Evolutionary conservation across 2,797 vertebrate genomes (phyloP), one percentile per base, ranked within the genome.

Genomic region (Sebastes hubbsi): DNA sequence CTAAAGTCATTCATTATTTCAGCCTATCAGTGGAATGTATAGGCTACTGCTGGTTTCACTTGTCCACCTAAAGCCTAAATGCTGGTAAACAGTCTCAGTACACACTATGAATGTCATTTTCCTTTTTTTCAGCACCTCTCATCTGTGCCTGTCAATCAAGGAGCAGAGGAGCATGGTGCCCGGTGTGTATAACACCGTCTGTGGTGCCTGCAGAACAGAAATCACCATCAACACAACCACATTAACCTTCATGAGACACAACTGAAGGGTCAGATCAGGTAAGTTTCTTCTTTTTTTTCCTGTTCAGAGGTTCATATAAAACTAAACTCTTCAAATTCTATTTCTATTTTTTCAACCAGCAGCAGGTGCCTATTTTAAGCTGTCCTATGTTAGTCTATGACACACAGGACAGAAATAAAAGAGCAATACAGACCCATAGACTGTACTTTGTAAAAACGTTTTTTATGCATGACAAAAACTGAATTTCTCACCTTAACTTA

Each of bases 71-170:
- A 42, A 42, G 38, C 38, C 38, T 42, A 42, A 42, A 6, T 42
- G 38, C 38, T 42, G 5, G 0, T 42, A 14, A 42, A 42, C 13
- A 42, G 38, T 42, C 38, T 42, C 38, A 42, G 38, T 14, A 42
- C 38, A 42, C 38, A 3, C 38, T 14, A 14, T 42, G 38, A 42
- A 42, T 42, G 38, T 42, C 38, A 42, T 42, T 42, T 42, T 42
- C 38, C 38, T 42, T 87, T 88, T 34, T 91, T 88, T 89, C 69
- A 82, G 34, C 54, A 11, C 4, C 68, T 30, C 46, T 81, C 96
- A 95, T 84, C 93, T 96, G 96, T 91, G 79, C 80, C 90, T 94
- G 96, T 94, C 95, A 91, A 27, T 96, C 96, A 94, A 64, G 14
- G 4, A 75, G 77, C 42, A 63, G 38, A 36, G 75, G 59, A 38